Base-by-base conservation (phyloP, 2,113 vertebrate genomes). In the Globicephala melas region DNA sequence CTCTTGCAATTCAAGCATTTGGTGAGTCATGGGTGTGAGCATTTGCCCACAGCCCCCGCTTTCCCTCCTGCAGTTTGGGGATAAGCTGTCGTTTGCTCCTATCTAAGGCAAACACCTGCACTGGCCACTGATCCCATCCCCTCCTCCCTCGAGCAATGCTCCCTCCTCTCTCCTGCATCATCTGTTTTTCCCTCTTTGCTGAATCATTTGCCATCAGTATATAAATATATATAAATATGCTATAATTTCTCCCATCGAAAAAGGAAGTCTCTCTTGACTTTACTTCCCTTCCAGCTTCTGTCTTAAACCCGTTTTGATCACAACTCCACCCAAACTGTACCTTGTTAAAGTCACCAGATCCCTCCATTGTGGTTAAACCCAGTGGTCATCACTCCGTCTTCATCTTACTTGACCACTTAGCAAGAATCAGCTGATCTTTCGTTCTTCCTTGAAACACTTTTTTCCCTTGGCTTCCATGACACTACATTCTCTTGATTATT, bases 31-130 rank as follows among this genome's bases (percentile, higher is more conserved):
- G 33, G 47, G 26, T 26, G 63, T 67, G n/a, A 89, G 86, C 76
- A 44, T 58, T 47, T 47, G 47, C 83, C 65, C 70, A 15, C 73
- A 28, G 1, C 53, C 47, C 63, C 41, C 23, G 71, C 83, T 71
- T 85, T 50, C 25, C 41, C 62, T 55, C 47, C 73, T 94, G 95
- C 60, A 62, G 38, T 11, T 58, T 33, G 38, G 76, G 96, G 94
- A 95, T 95, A 96, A 97, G 63, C 63, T 6, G 53, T 25, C 31
- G 0, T 12, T 9, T 31, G 53, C 26, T 47, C 58, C 88, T 95
- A 95, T 96, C 97, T 92, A 12, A 36, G 25, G 44, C 76, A n/a
- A 28, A 95, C 95, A 95, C 58, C 87, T 94, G 91, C 50, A 1
- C 0, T 0, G 53, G 58, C 28, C 67, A 6, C 18, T 2, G 18